phyloP scores from a whole-genome alignment of 2,797 vertebrate genomes.

The Notolabrus celidotus region DNA sequence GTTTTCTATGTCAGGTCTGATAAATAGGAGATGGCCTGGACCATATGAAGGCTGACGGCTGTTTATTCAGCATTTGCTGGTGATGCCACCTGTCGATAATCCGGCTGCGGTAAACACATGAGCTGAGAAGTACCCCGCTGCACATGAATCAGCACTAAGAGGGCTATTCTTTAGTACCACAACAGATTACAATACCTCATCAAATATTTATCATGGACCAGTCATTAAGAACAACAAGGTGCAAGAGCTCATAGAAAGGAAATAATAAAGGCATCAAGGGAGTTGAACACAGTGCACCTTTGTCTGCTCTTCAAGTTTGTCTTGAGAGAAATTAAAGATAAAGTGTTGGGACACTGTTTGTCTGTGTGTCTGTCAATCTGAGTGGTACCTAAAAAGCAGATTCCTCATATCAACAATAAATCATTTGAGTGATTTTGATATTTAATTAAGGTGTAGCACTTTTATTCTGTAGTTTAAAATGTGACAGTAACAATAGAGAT shows the following conservation, averaged over 20 bases:
- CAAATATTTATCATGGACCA: conserved; percentile 72
- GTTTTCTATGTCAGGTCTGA: neutral
- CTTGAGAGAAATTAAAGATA: neutral
- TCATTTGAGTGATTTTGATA: no score
- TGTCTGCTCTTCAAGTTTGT: neutral
- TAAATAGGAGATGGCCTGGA: neutral
- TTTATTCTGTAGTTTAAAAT: neutral
- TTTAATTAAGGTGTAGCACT: no score
- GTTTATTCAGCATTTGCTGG: conserved; percentile 46
- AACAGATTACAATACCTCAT: conserved; percentile 71
- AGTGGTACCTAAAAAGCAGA: neutral
- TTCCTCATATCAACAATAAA: no score
- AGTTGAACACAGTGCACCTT: neutral
- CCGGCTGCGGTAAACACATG: conserved; percentile 56
- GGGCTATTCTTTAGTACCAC: conserved; percentile 63
- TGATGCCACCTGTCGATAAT: conserved; percentile 71
- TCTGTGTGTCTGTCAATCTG: neutral
- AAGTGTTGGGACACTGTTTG: neutral
- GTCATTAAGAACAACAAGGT: conserved; percentile 51
- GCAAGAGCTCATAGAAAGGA: conserved; percentile 11
- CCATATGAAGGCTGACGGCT: neutral
- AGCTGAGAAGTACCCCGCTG: conserved; percentile 43
- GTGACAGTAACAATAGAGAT: neutral
- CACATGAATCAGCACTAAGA: conserved; percentile 73
- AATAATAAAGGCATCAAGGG: neutral